Base-by-base conservation (phyloP, 2,888 invertebrate species). In the Drosophila tripunctata region DNA sequence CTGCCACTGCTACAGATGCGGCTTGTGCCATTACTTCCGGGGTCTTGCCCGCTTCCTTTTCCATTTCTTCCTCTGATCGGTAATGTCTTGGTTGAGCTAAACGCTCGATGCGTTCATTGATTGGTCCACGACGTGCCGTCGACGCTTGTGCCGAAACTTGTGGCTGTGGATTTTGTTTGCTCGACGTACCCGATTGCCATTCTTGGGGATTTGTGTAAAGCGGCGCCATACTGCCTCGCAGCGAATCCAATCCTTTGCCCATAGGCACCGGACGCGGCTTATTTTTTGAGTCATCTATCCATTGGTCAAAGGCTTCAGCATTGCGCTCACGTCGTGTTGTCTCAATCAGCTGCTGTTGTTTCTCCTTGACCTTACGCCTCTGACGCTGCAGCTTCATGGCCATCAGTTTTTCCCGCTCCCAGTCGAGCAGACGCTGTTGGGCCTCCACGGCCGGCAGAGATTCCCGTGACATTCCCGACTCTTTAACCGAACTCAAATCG, bases 251-350 rank as follows among this genome's bases (percentile, higher is more conserved):
- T 4, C 90, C 90, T 31, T 76, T 71, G 31, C 90, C 90, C 17
- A 90, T 76, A 3, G 90, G 90, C 36, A 90, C 90, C 2, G 90
- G 90, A 17, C 88, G 89, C 1, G 90, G 90, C 60, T 89, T 89
- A 10, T 78, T 62, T 69, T 78, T 44, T 0, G 75, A 3, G 7
- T 43, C 44, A 1, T 36, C 43, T 2, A 54, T 31, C 74, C 74
- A 74, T 15, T 70, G 66, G 4, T 63, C 38, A 36, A 38, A 60
- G 8, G 66, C 60, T 1, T 43, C 66, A n/a, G 33, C 41, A 19
- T 24, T 41, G 15, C 45, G 15, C 0, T 71, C 71, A 0, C 62
- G 58, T 0, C 71, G 43, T 4, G 38, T n/a, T 17, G 10, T 14
- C 0, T 56, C 55, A 2, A 47, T 31, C 1, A 12, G 15, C 2